These are phyloP conservation scores for Cossypha heuglini DNA, from an alignment of 2,797 vertebrate species.

Conservation along the genomic window DNA sequence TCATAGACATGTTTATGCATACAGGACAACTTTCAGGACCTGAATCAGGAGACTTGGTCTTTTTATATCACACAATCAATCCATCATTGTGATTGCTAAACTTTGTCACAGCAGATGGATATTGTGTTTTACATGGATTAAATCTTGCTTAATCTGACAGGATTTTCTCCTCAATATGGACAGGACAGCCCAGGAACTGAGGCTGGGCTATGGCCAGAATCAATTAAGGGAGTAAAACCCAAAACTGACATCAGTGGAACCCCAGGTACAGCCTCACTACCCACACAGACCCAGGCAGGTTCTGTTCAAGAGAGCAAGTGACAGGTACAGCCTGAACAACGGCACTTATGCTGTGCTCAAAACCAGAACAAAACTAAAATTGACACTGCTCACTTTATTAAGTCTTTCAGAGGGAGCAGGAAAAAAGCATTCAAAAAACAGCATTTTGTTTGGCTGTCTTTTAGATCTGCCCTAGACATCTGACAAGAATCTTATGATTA, in stretches of 20 bases:
- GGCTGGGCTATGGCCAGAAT: neutral
- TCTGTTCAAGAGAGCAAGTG: neutral
- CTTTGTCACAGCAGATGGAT: neutral
- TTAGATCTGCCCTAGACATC: neutral
- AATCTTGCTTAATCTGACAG: neutral
- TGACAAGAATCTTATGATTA: neutral
- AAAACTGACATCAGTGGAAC: neutral
- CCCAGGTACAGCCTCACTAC: neutral
- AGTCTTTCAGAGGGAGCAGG: neutral
- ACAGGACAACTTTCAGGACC: neutral
- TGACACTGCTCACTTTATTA: neutral
- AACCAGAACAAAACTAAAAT: neutral
- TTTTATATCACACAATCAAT: neutral
- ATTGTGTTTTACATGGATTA: neutral
- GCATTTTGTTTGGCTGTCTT: neutral
- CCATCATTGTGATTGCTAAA: neutral
- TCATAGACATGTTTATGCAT: neutral
- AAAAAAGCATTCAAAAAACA: neutral
- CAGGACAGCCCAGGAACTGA: neutral
- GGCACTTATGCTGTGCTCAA: rapidly evolving
- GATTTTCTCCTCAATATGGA: neutral
- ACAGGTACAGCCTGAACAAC: neutral
- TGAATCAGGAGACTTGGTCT: neutral
- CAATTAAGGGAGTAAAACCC: neutral
- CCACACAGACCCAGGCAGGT: neutral